Evolutionary conservation across 1,140 invertebrate genomes (phyloP).

Genomic region (Listronotus bonariensis): DNA sequence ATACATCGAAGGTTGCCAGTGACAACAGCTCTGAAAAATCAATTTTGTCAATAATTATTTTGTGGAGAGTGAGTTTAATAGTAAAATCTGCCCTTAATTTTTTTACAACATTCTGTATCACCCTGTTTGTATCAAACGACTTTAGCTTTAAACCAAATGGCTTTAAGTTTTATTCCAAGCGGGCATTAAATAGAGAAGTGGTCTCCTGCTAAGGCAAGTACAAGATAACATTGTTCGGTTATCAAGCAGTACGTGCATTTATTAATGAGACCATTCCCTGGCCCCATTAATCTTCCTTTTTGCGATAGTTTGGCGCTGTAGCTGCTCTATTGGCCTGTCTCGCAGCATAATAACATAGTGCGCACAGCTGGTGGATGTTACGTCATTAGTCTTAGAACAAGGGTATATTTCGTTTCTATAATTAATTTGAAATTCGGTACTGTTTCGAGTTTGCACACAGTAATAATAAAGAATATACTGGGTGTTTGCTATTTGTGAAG

Average conservation of each 20-base stretch:
- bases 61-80: too few relatives aligned
- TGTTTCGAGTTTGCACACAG: too few relatives aligned
- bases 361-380: constrained; percentile 14
- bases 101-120: too few relatives aligned
- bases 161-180: background rate
- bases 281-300: constrained; percentile 20
- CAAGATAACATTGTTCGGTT: constrained; percentile 22
- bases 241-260: constrained; percentile 16
- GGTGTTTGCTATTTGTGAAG: too few relatives aligned
- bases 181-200: constrained; percentile 10
- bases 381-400: constrained; percentile 18
- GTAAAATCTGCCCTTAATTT: too few relatives aligned
- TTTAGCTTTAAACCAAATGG: background rate
- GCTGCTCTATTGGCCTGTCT: constrained; percentile 21
- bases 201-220: constrained; percentile 11
- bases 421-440: background rate
- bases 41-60: too few relatives aligned
- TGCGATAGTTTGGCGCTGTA: constrained; percentile 20
- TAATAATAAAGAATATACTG: too few relatives aligned
- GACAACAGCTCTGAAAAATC: too few relatives aligned
- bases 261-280: constrained; percentile 17
- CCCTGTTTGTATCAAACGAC: background rate
- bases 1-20: too few relatives aligned
- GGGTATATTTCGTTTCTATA: constrained; percentile 6
- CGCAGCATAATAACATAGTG: constrained; percentile 1